Conservation (phyloP, 1,140 invertebrate genomes). For the Stegodyphus dumicola region DNA sequence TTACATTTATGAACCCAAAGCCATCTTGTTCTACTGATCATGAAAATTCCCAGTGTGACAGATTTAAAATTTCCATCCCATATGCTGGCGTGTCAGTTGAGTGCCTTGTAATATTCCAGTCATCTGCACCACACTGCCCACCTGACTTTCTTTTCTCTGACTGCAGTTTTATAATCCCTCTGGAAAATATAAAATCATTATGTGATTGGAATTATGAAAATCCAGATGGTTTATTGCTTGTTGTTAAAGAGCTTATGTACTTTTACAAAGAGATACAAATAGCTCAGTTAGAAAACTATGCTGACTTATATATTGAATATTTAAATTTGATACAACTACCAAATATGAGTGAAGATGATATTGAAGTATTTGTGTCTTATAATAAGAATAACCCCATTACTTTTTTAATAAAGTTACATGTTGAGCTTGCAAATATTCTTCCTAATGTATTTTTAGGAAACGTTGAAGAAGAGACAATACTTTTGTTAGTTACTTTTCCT, state of each 20-base stretch:
- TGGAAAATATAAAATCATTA: slow-evolving; percentile 14
- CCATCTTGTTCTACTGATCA: slow-evolving; percentile 8
- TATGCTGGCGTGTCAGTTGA: slow-evolving; percentile 22
- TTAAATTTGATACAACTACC: slow-evolving; percentile 7
- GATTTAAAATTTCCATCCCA: slow-evolving; percentile 19
- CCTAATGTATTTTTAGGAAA: slow-evolving; percentile 4
- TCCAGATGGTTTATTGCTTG: slow-evolving; percentile 10
- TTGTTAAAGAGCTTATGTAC: slow-evolving; percentile 28
- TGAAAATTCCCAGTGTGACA: slow-evolving; percentile 18
- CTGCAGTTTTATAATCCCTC: slow-evolving; percentile 21
- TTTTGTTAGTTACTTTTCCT: slow-evolving; percentile 28
- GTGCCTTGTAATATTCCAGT: slow-evolving; percentile 35
- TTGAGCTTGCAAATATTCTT: neutral
- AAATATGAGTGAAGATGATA: slow-evolving; percentile 40
- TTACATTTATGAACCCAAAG: slow-evolving; percentile 24
- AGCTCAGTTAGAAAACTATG: slow-evolving; percentile 11
- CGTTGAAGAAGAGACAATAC: neutral
- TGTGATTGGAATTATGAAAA: slow-evolving; percentile 13
- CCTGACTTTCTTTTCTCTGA: slow-evolving; percentile 44
- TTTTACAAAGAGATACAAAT: slow-evolving; percentile 32
- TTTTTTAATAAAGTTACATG: slow-evolving; percentile 27
- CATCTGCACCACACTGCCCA: slow-evolving; percentile 14
- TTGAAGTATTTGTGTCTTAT: slow-evolving; percentile 27
- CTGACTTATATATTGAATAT: slow-evolving; percentile 20
- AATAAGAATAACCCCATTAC: neutral